Conservation (phyloP, 2,888 invertebrate genomes). For the Eumerus sabulonum region DNA sequence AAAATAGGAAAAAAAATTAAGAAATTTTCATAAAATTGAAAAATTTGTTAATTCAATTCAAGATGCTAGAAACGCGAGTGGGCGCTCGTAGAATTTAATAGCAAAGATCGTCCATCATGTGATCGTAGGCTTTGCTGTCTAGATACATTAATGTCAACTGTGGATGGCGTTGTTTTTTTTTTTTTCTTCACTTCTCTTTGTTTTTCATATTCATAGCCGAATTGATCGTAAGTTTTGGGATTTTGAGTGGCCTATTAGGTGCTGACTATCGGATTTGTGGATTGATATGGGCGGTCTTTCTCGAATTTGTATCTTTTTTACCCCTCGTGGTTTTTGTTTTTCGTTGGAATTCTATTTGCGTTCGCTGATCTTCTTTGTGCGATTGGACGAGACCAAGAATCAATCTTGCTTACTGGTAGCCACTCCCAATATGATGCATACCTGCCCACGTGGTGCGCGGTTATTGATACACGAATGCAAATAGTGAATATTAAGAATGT, state of each 20-base stretch:
- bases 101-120: too few species aligned
- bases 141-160: slow-evolving; percentile 27
- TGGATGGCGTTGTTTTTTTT: slow-evolving; percentile 46
- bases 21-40: too few species aligned
- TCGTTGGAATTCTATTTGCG: too few species aligned
- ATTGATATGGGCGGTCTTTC: neutral
- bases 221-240: slow-evolving; percentile 54
- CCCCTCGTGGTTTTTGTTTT: too few species aligned
- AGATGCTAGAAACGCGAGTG: too few species aligned
- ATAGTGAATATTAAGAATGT: slow-evolving; percentile 11
- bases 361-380: neutral
- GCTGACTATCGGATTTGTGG: slow-evolving; percentile 50
- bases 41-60: too few species aligned
- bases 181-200: too few species aligned
- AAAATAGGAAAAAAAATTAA: too few species aligned
- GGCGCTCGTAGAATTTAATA: too few species aligned
- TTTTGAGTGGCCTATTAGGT: slow-evolving; percentile 43
- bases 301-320: neutral
- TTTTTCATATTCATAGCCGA: slow-evolving; percentile 21
- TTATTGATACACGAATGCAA: slow-evolving; percentile 29
- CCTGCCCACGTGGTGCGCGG: slow-evolving; percentile 2
- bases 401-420: neutral
- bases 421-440: neutral
- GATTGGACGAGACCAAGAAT: neutral
- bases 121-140: too few species aligned